Evolutionary conservation across 2,113 vertebrate genomes (phyloP).

Genomic region (Cebidichthys violaceus): DNA sequence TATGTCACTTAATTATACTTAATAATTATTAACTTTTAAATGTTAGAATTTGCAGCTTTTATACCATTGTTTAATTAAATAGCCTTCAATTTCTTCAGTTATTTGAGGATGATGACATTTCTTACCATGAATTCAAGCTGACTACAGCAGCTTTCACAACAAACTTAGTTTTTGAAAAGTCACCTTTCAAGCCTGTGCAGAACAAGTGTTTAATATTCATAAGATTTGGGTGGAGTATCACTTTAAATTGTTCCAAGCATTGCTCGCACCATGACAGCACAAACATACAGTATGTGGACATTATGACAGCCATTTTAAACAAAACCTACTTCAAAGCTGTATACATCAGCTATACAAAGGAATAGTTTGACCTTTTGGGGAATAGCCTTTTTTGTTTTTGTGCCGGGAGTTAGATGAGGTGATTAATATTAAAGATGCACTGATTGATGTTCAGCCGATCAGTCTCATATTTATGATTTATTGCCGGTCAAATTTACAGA

Average conservation of each 20-base stretch:
- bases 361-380: constrained; percentile 21
- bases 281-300: constrained; percentile 54
- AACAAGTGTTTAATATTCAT: constrained; percentile 12
- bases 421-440: neutral
- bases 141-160: neutral
- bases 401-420: neutral
- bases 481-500: too few species aligned
- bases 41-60: neutral
- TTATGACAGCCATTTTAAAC: constrained; percentile 53
- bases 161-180: neutral
- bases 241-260: constrained; percentile 15
- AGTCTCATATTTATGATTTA: too few species aligned
- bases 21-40: neutral
- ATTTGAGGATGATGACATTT: neutral
- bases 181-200: constrained; percentile 23
- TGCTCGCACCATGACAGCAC: constrained; percentile 40
- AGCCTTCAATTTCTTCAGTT: neutral
- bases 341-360: constrained; percentile 21
- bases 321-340: constrained; percentile 30
- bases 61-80: neutral
- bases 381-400: constrained; percentile 24
- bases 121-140: neutral
- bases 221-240: constrained; percentile 28
- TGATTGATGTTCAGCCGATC: too few species aligned
- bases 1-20: neutral